phyloP scores from a whole-genome alignment of 2,888 invertebrate genomes.

The Erebia epiphron region DNA sequence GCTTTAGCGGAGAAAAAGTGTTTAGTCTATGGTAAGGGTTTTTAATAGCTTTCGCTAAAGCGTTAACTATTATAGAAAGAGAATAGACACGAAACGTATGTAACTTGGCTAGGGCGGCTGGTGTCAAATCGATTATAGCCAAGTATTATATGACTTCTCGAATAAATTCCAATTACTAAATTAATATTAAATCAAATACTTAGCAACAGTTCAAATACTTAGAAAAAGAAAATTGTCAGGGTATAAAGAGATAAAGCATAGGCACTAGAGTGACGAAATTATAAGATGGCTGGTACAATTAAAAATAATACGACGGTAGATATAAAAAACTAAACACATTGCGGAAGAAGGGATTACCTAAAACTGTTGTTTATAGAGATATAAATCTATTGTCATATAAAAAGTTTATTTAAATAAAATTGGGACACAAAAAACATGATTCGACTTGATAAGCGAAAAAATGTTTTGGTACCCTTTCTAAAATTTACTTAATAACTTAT shows the following conservation, averaged over 20 bases:
- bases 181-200: not conserved
- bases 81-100: too few species aligned
- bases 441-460: not conserved
- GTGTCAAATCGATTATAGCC: not conserved
- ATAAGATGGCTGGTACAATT: conserved; percentile 54
- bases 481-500: not conserved
- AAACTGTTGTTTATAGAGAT: not conserved
- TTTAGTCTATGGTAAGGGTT: too few species aligned
- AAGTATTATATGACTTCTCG: not conserved
- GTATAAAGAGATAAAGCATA: conserved; percentile 46
- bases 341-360: not conserved
- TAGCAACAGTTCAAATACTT: not conserved
- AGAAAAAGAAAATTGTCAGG: conserved; percentile 44
- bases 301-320: conserved; percentile 9
- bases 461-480: not conserved
- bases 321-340: conserved; percentile 17
- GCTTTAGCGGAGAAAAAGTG: too few species aligned
- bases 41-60: too few species aligned
- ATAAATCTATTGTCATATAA: not conserved
- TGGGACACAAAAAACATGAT: not conserved
- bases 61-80: too few species aligned
- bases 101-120: too few species aligned
- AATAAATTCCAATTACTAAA: not conserved
- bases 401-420: conserved; percentile 6
- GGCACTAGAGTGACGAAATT: conserved; percentile 56